Conservation (phyloP, 2,888 invertebrate species). For the Petrophora chlorosata region DNA sequence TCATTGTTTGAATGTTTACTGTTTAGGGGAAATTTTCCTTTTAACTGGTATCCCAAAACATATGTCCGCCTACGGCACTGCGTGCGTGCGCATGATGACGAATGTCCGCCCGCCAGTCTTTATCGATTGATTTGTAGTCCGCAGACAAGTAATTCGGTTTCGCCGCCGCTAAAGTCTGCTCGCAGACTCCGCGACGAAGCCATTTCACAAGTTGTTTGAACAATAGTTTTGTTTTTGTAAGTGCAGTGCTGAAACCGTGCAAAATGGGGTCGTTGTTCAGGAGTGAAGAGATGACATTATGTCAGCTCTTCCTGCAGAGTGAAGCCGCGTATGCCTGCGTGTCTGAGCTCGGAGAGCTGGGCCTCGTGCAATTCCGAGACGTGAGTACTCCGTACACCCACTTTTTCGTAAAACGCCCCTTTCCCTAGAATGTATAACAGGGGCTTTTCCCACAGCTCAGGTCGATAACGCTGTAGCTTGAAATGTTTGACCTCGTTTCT, state of each 20-base stretch:
- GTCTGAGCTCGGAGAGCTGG: conserved; percentile 98
- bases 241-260: conserved; percentile 56
- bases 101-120: conserved; percentile 41
- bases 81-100: conserved; percentile 59
- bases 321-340: conserved; percentile 99
- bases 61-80: too few relatives aligned
- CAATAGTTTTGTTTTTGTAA: conserved; percentile 51
- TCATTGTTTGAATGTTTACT: too few relatives aligned
- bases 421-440: conserved; percentile 1
- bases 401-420: conserved; percentile 37
- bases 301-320: conserved; percentile 98
- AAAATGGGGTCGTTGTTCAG: conserved; percentile 96
- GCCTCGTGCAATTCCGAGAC: conserved; percentile 98
- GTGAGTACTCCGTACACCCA: conserved; percentile 81
- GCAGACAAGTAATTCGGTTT: conserved; percentile 61
- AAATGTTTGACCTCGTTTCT: conserved; percentile 59
- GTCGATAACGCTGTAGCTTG: conserved; percentile 24
- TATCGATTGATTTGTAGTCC: conserved; percentile 63
- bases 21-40: too few relatives aligned
- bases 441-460: conserved; percentile 1
- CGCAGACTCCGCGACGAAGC: conserved; percentile 73
- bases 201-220: conserved; percentile 48
- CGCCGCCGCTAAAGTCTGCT: conserved; percentile 76
- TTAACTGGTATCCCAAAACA: too few relatives aligned
- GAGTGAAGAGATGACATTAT: conserved; percentile 99